Base-by-base conservation (phyloP, 2,888 invertebrate species). In the Erannis defoliaria region DNA sequence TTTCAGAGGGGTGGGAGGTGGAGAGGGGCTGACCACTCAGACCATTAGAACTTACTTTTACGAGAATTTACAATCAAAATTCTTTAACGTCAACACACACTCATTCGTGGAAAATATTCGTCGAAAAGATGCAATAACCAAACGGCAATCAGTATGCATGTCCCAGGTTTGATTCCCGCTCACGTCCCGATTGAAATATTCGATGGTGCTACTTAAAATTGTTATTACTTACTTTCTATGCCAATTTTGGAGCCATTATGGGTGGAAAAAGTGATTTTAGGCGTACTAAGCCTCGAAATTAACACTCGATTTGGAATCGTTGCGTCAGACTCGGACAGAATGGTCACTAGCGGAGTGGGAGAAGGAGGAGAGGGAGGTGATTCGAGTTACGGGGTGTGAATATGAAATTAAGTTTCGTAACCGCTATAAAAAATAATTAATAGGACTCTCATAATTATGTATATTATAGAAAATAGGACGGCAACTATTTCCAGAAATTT, bases 141-240 rank as follows among this genome's bases (percentile, higher is more conserved):
- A 74, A 72, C 23, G n/a, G 29, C 72, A 67, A 87, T 89, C 85
- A 88, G 87, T 89, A 90, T 91, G 83, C 90, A 81, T 61, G 79
- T 70, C 80, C 78, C 45, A 66, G 80, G 77, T 84, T 83, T 73
- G 78, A 75, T 78, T 81, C 85, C 88, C 76, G 84, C 78, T 84
- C 86, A 89, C 88, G 89, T 88, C 74, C 75, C 73, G 66, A 81
- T 82, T 81, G 86, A 87, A 88, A 90, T 88, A 82, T 84, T 80
- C 81, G 79, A 79, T 80, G 78, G 80, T 82, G 81, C 77, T 75
- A 51, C 74, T 83, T 82, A 83, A 85, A 84, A 83, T 77, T 82
- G 77, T 79, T 80, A 88, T 86, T 83, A 83, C 82, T 78, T 72
- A 83, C 91, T 92, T 92, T 91, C 91, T 88, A 85, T 74, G 67